Percentiles rank a stretch among this genome's conserved stretches.
phyloP scores from a whole-genome alignment of 2,113 vertebrate species.

The Tragelaphus imberbis region DNA sequence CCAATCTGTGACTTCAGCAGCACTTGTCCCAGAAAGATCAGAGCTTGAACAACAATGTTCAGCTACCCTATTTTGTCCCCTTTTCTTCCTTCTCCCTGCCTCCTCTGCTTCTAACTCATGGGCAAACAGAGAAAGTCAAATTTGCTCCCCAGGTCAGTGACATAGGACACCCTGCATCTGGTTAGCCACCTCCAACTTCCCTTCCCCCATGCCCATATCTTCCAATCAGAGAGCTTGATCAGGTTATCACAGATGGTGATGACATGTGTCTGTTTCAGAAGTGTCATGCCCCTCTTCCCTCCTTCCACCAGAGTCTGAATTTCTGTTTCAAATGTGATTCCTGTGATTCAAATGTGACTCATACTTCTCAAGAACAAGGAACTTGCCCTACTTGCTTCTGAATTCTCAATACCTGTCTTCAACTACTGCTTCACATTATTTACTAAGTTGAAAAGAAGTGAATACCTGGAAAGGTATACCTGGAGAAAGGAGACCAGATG shows the following conservation, averaged over 20 bases:
- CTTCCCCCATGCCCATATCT: not conserved
- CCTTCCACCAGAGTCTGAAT: not conserved
- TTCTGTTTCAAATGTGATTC: not conserved
- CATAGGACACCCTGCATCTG: no score
- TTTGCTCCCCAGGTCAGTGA: not conserved
- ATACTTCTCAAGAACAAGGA: not conserved
- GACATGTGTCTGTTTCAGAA: not conserved
- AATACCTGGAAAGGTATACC: not conserved
- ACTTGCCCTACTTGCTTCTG: not conserved
- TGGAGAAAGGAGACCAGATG: not conserved
- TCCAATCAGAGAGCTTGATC: not conserved
- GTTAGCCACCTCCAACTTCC: not conserved
- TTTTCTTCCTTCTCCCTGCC: no score
- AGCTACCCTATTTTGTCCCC: not conserved
- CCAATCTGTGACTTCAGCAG: no score
- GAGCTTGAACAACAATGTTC: not conserved
- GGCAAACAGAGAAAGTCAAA: not conserved
- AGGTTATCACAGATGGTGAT: accelerated
- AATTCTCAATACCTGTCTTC: accelerated
- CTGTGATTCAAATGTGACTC: not conserved
- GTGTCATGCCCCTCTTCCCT: not conserved
- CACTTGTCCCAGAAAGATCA: no score
- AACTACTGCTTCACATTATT: not conserved
- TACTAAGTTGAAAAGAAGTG: not conserved
- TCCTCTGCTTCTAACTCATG: not conserved